Evolutionary conservation across 2,888 invertebrate genomes (phyloP).

Genomic region (Erpobdella octoculata): DNA sequence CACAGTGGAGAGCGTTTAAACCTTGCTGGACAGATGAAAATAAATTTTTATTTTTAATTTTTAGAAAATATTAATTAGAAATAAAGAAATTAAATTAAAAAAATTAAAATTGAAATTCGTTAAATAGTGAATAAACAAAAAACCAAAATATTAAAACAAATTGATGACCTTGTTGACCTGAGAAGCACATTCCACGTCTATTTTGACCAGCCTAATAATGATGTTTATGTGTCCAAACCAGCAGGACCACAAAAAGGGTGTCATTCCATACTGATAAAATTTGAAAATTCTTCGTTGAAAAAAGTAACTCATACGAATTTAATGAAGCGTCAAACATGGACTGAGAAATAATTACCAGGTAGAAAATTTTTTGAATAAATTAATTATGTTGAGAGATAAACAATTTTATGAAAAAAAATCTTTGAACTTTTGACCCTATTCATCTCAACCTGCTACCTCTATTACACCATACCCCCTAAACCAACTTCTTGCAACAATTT

Average conservation of each 20-base stretch:
- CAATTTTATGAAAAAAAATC: no score
- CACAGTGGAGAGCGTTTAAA: slow-evolving; percentile 22
- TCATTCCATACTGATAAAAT: slow-evolving; percentile 50
- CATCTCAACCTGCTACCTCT: no score
- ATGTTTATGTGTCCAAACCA: slow-evolving; percentile 51
- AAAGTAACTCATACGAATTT: neutral
- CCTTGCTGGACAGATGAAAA: slow-evolving; percentile 17
- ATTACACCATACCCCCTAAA: no score
- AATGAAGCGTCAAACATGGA: neutral
- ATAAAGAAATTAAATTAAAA: neutral
- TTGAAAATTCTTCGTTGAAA: neutral
- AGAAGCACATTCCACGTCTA: slow-evolving; percentile 41
- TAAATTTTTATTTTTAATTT: neutral
- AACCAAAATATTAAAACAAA: neutral
- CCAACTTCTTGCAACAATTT: no score
- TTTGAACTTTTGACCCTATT: no score
- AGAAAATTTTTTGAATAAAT: no score
- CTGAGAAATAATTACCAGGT: no score
- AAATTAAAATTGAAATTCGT: neutral
- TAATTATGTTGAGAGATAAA: no score
- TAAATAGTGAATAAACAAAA: neutral
- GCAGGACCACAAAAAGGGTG: slow-evolving; percentile 49
- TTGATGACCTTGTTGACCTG: slow-evolving; percentile 27
- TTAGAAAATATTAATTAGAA: neutral
- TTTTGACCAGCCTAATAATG: slow-evolving; percentile 46